These are phyloP conservation scores for Koerneria pararmatus DNA, from an alignment of 2,888 invertebrate genomes.

Conservation along the genomic window DNA sequence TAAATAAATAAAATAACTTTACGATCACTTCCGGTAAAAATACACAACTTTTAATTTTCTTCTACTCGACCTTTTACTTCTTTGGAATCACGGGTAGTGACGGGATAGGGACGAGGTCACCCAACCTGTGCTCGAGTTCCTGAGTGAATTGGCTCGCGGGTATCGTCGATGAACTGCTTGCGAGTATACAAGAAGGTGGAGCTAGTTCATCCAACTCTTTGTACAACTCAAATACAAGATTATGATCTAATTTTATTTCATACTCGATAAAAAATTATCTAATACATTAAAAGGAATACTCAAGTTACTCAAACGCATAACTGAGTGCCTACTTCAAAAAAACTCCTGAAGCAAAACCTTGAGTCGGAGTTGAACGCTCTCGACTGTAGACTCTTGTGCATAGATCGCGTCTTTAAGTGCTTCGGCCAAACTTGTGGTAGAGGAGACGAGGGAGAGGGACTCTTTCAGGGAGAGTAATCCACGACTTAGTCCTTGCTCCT, in stretches of 20 bases:
- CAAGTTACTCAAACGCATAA: no score
- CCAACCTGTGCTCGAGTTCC: constrained; percentile 70
- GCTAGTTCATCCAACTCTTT: constrained; percentile 69
- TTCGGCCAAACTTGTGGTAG: constrained; percentile 27
- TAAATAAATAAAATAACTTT: no score
- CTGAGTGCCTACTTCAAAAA: no score
- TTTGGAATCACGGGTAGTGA: no score
- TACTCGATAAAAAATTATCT: no score
- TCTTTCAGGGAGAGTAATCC: constrained; percentile 43
- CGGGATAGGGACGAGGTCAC: neutral
- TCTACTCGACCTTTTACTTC: no score
- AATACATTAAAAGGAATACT: no score
- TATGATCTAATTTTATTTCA: neutral
- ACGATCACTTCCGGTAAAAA: no score
- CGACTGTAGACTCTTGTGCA: constrained; percentile 83
- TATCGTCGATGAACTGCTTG: constrained; percentile 89
- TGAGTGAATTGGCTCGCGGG: constrained; percentile 82
- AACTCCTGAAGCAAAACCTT: constrained; percentile 53
- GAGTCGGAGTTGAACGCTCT: constrained; percentile 78
- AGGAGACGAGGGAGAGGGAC: constrained; percentile 26
- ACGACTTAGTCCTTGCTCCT: constrained; percentile 46
- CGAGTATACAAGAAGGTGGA: constrained; percentile 66
- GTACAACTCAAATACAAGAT: constrained; percentile 67
- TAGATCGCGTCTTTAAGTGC: constrained; percentile 35
- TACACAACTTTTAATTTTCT: no score